Evolutionary conservation across 35 echinoderm and acorn worm genomes (phyloP).

Genomic region (Ophiothrix spiculata): DNA sequence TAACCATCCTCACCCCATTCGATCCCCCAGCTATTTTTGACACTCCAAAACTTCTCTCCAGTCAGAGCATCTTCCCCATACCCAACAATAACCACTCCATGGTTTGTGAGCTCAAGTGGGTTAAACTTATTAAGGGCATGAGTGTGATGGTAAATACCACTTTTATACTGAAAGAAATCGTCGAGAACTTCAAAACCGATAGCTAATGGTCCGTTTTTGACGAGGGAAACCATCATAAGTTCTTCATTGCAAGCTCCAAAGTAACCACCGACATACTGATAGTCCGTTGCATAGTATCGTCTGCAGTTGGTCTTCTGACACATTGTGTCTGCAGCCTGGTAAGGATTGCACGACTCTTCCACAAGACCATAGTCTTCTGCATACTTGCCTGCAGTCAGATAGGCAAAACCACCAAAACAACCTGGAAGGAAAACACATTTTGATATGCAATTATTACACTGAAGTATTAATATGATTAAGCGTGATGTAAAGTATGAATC

Average conservation of each 20-base stretch:
- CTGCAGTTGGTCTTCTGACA: constrained; percentile 66
- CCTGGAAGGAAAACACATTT: too few species aligned
- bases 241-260: constrained; percentile 94
- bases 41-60: constrained; percentile 84
- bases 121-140: constrained; percentile 49
- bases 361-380: constrained; percentile 90
- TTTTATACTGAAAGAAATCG: constrained; percentile 73
- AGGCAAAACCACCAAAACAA: constrained; percentile 88
- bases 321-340: constrained; percentile 48
- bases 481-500: too few species aligned
- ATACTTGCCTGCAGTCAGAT: constrained; percentile 90
- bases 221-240: constrained; percentile 70
- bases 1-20: constrained; percentile 86
- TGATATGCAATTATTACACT: too few species aligned
- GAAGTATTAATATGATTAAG: too few species aligned
- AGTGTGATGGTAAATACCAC: constrained; percentile 89
- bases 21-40: constrained; percentile 92
- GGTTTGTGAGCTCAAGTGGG: constrained; percentile 86
- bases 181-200: constrained; percentile 67
- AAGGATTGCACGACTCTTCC: constrained; percentile 79
- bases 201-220: constrained; percentile 88
- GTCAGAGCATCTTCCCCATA: constrained; percentile 62
- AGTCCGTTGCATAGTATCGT: constrained; percentile 84
- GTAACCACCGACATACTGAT: constrained; percentile 90
- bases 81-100: constrained; percentile 79